Evolutionary conservation across 2,888 invertebrate genomes (phyloP).

Genomic region (Catonia carolina): DNA sequence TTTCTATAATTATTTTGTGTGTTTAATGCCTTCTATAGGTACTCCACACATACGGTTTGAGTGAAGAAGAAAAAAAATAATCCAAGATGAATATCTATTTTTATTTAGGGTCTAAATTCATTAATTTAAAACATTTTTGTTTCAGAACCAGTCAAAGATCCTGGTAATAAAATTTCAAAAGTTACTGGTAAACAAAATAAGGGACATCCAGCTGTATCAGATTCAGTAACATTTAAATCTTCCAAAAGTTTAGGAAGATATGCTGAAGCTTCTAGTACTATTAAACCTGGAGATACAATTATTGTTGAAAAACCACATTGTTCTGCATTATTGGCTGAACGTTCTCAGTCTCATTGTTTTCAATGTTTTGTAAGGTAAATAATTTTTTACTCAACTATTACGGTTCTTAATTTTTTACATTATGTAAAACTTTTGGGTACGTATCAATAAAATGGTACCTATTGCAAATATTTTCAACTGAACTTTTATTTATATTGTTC

Average conservation of each 20-base stretch:
- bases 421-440: too few species aligned
- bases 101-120: too few species aligned
- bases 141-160: conserved; percentile 41
- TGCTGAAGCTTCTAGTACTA: conserved; percentile 61
- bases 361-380: conserved; percentile 59
- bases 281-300: conserved; percentile 65
- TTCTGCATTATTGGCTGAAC: conserved; percentile 61
- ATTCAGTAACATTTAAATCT: neutral
- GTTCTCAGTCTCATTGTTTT: conserved; percentile 61
- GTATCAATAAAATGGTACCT: too few species aligned
- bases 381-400: neutral
- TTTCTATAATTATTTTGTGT: too few species aligned
- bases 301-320: conserved; percentile 67
- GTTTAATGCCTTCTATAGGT: too few species aligned
- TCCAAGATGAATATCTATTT: too few species aligned
- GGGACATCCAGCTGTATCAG: neutral
- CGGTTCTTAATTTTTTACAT: too few species aligned
- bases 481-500: too few species aligned
- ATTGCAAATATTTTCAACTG: too few species aligned
- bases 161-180: neutral
- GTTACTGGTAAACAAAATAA: neutral
- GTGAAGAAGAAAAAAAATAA: too few species aligned
- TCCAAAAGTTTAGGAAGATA: conserved; percentile 55
- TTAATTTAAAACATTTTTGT: too few species aligned
- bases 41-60: too few species aligned